A percentile compares a stretch with the other conserved stretches of the same genome.
Conservation (phyloP, 23 tunicate species). For the Botrylloides violaceus region DNA sequence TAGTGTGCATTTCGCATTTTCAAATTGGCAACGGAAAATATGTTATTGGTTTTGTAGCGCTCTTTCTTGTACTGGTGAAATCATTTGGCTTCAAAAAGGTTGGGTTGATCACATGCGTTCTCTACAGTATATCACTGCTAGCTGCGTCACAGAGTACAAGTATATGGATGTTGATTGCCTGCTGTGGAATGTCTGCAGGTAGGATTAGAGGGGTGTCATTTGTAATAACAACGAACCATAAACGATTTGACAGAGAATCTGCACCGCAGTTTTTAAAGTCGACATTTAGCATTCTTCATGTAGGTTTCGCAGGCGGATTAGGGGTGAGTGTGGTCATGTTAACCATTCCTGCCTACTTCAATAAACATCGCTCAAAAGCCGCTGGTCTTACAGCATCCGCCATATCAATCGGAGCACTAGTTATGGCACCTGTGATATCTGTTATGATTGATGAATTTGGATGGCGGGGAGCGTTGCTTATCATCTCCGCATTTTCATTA, state of each 20-base stretch:
- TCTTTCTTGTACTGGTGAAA: background rate
- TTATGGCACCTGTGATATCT: slow-evolving; percentile 16
- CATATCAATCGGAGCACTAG: background rate
- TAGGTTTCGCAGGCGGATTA: background rate
- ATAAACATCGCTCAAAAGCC: background rate
- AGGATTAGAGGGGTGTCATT: no score
- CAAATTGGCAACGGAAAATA: no score
- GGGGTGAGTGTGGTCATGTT: background rate
- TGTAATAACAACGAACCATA: no score
- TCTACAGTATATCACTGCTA: background rate
- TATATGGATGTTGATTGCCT: background rate
- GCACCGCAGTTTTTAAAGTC: no score
- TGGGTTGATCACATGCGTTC: background rate
- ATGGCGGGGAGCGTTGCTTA: slow-evolving; percentile 42
- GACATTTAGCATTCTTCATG: no score
- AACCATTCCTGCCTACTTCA: background rate
- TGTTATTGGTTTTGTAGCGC: no score
- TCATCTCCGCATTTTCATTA: slow-evolving; percentile 18
- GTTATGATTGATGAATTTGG: slow-evolving; percentile 8
- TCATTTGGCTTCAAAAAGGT: background rate
- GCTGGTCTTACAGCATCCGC: background rate
- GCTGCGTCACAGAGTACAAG: background rate
- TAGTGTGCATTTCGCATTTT: no score
- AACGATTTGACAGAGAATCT: no score
- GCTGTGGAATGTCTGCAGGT: background rate